Evolutionary conservation across 2,797 vertebrate species (phyloP), one percentile per base, ranked within the genome.

Genomic region (Pseudochirops corinnae): DNA sequence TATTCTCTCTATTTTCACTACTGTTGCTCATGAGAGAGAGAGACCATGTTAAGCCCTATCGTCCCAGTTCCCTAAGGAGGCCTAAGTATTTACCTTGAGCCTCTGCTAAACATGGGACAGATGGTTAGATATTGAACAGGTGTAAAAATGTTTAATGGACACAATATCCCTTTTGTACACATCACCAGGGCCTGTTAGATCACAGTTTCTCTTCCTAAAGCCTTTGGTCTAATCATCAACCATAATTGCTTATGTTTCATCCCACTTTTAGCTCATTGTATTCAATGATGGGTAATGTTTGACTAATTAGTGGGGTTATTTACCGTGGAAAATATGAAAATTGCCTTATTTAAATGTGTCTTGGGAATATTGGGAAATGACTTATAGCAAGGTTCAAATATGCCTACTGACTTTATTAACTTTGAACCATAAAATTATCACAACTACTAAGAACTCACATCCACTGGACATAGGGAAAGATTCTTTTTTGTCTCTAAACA

Each of bases 181-280:
- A 96, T 95, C 60, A 97, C 56, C 56, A 91, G 92, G 93, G 96
- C 46, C 94, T 33, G 74, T 55, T 96, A 94, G 31, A 94, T 93
- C 16, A 91, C 91, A 24, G 12, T 24, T 98, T 97, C 39, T 94
- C 57, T 92, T 97, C 57, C 92, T 16, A 58, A 97, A 93, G 94
- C 94, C 56, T 56, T 97, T 97, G 93, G 94, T 92, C 91, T 60
- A 96, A 94, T 98, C 95, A 98, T 98, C 98, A 97, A 56, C 55
- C 97, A 50, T 98, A 98, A 98, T 95, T 98, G 91, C 74, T 97
- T 97, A 91, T 96, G 95, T 95, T 93, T 98, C 82, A 91, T 97
- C 16, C 95, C 96, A 97, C 94, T 98, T 97, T 97, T 96, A 97
- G 33, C 74, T 98, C 93, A 97, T 98, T 98, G 97, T 94, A 93